Evolutionary conservation across 2,888 invertebrate genomes (phyloP), one percentile per base, ranked within the genome.

Genomic region (Diaperis boleti): DNA sequence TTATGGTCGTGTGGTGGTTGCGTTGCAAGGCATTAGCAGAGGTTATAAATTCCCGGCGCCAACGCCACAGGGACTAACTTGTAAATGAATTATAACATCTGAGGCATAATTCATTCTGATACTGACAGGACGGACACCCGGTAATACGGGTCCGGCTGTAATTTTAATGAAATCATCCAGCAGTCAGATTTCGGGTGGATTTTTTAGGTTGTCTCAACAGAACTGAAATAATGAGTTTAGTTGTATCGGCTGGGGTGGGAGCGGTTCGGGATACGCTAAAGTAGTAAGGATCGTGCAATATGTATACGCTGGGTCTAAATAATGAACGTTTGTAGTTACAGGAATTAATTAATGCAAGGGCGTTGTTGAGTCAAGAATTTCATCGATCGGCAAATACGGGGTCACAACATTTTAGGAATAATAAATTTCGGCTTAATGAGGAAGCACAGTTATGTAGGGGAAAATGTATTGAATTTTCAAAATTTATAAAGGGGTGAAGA

Each of bases 31-130:
- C 63, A 65, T 67, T 63, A 59, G 59, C 67, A 55, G 62, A 68
- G 64, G 69, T 69, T 69, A 69, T 70, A 67, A 67, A 70, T 70
- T 68, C 67, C 62, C 54, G 55, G 49, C 55, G 63, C 49, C 59
- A 59, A 47, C 41, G 62, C 59, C 60, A 55, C 52, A 39, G 65
- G 68, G 69, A 67, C 68, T 52, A 66, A 68, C 67, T 72, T 69
- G 69, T 72, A 69, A 72, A 72, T 72, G 69, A 72, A 72, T 72
- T 72, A 71, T 69, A 69, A 69, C 70, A 64, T 69, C 68, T 65
- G 67, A 69, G 68, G 63, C 66, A 67, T 70, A 69, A 72, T 70
- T 69, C 69, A 66, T 69, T 69, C 69, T 69, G 70, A 69, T 66
- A 69, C 68, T 72, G 70, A 67, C 70, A 70, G 69, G 61, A 65